Conservation (phyloP, 2,797 vertebrate species). For the Sebastes wilsoni region DNA sequence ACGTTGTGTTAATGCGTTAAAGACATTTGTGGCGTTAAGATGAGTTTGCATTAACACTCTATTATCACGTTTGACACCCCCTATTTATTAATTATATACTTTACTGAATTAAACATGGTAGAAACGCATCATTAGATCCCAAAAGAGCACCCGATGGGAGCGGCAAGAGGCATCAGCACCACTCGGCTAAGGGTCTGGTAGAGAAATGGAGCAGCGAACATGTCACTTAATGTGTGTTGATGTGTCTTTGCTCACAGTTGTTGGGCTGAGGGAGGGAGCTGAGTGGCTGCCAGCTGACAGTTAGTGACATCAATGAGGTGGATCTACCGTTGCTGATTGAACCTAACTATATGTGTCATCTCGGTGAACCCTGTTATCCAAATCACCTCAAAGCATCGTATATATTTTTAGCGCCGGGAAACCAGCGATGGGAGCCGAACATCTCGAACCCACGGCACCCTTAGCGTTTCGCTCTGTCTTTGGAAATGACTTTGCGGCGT, state of each 20-base stretch:
- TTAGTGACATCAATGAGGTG: slow-evolving; percentile 50
- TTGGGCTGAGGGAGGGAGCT: slow-evolving; percentile 9
- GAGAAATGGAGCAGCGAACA: slow-evolving; percentile 43
- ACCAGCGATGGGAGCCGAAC: not conserved
- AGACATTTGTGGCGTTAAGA: no score
- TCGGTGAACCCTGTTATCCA: not conserved
- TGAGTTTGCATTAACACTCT: no score
- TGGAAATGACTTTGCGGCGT: slow-evolving; percentile 18
- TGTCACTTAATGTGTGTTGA: slow-evolving; percentile 43
- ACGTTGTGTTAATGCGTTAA: no score
- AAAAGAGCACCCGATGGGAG: slow-evolving; percentile 11
- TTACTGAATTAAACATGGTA: slow-evolving; percentile 24
- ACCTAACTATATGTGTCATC: slow-evolving; percentile 31
- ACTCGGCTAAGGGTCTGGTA: slow-evolving; percentile 38
- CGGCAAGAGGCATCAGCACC: not conserved
- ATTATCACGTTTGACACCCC: no score
- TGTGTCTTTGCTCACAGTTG: slow-evolving; percentile 56
- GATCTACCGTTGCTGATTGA: slow-evolving; percentile 25
- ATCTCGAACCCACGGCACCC: not conserved
- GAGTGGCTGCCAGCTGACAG: slow-evolving; percentile 36
- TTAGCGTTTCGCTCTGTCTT: not conserved
- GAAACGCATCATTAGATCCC: slow-evolving; percentile 12
- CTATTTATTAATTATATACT: not conserved
- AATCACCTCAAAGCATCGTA: not conserved
- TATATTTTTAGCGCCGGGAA: slow-evolving; percentile 3